Conservation (phyloP, 2,888 invertebrate genomes). For the Leucania comma region DNA sequence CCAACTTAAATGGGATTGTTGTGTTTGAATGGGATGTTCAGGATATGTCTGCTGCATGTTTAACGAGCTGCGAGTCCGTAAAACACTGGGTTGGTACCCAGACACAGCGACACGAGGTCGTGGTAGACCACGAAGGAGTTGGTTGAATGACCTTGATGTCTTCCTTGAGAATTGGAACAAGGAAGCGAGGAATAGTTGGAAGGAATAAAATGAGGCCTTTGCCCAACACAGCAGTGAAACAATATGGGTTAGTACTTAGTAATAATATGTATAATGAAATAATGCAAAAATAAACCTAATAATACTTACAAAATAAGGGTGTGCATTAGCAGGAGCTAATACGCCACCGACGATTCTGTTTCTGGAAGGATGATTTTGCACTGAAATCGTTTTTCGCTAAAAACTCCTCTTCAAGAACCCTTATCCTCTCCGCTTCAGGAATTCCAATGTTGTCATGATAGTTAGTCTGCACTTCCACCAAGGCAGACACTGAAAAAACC, state of each 20-base stretch:
- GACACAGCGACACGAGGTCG: too few species aligned
- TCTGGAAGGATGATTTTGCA: neutral
- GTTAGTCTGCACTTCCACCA: slow-evolving; percentile 28
- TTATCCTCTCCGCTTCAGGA: slow-evolving; percentile 76
- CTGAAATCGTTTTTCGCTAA: neutral
- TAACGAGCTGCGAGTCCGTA: too few species aligned
- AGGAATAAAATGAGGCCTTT: neutral
- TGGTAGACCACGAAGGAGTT: too few species aligned
- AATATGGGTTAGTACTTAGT: too few species aligned
- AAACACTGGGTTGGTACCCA: too few species aligned
- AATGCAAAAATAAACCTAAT: neutral
- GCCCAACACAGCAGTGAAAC: too few species aligned
- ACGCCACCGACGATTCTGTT: slow-evolving; percentile 78
- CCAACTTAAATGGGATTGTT: too few species aligned
- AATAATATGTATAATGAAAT: too few species aligned
- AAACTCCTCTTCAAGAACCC: slow-evolving; percentile 68
- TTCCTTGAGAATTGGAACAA: too few species aligned
- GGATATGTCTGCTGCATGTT: too few species aligned
- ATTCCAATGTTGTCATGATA: slow-evolving; percentile 76
- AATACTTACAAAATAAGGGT: slow-evolving; percentile 71
- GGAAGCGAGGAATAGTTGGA: neutral
- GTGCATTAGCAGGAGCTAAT: slow-evolving; percentile 67
- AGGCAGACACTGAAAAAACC: slow-evolving; percentile 43
- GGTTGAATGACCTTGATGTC: too few species aligned
- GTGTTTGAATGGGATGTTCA: too few species aligned